Conservation (phyloP, 30 jellyfish, hydroid and myxozoan genomes). For the Chironex yamaguchii region DNA sequence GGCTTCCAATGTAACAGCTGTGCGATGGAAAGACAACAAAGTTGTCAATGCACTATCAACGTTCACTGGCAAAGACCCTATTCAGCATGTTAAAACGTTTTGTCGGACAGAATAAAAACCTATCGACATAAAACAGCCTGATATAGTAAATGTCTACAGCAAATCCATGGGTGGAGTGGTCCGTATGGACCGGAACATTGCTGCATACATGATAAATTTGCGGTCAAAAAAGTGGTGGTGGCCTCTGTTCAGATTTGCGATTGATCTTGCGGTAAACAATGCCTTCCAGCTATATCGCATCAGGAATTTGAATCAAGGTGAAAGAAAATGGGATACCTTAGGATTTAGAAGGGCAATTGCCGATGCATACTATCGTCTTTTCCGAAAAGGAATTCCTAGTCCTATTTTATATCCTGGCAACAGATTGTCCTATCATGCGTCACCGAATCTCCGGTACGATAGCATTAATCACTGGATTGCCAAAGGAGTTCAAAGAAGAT, state of each 20-base stretch:
- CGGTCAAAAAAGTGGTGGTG: background rate
- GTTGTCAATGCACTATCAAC: constrained; percentile 15
- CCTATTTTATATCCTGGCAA: background rate
- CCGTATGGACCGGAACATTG: background rate
- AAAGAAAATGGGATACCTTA: background rate
- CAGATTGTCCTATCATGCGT: background rate
- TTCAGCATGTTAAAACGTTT: background rate
- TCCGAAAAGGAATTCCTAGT: background rate
- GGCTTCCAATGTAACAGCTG: no score
- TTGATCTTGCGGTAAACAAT: background rate
- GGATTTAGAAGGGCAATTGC: constrained; percentile 26
- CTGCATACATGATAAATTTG: background rate
- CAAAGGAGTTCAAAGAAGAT: background rate
- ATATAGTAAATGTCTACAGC: background rate
- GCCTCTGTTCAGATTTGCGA: background rate
- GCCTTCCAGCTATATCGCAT: background rate
- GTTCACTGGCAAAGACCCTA: constrained; percentile 2
- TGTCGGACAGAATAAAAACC: background rate
- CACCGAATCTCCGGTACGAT: background rate
- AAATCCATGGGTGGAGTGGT: background rate
- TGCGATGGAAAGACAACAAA: no score
- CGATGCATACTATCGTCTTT: constrained; percentile 36
- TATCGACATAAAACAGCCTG: background rate
- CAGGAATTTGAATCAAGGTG: background rate
- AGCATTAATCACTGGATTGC: background rate